Evolutionary conservation across 2,888 invertebrate species (phyloP), one percentile per base, ranked within the genome.

Genomic region (Elaeidobius kamerunicus): DNA sequence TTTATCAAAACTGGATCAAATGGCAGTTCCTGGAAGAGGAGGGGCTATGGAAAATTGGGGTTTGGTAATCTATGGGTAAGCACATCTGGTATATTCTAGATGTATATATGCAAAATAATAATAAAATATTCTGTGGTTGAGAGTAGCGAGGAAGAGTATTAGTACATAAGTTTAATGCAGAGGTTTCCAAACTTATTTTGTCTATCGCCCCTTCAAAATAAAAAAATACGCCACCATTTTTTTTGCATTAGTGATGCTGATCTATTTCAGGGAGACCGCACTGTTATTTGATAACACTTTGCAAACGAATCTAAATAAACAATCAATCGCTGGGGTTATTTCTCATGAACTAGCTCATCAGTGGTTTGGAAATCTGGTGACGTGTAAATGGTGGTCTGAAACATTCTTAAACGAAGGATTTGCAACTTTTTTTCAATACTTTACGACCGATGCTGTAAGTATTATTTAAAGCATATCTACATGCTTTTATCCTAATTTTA

Each of bases 31-130:
- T 0, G 91, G 92, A 69, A 79, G 80, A 42, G 84, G 86, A 58
- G 89, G 88, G 36, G 91, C 91, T 44, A 92, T 92, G 91, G 91
- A 92, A 68, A 93, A 93, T 69, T 93, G 92, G 91, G 93, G 92
- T 4, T 75, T 92, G 16, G 78, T 91, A 4, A 91, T 87, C 2
- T 93, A 86, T 73, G 81, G 82, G 85, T 84, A 68, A 46, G 38
- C 38, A 30, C 11, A 9, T n/a, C n/a, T n/a, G n/a, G n/a, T n/a
- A n/a, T n/a, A n/a, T n/a, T n/a, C n/a, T n/a, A n/a, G n/a, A n/a
- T n/a, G n/a, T n/a, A n/a, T n/a, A n/a, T n/a, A n/a, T n/a, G n/a
- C n/a, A n/a, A n/a, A n/a, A n/a, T n/a, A n/a, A n/a, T n/a, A n/a
- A n/a, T n/a, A n/a, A n/a, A n/a, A n/a, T n/a, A n/a, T n/a, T n/a